These are phyloP conservation scores for Diaphora mendica DNA, from an alignment of 2,888 invertebrate species.

Conservation along the genomic window DNA sequence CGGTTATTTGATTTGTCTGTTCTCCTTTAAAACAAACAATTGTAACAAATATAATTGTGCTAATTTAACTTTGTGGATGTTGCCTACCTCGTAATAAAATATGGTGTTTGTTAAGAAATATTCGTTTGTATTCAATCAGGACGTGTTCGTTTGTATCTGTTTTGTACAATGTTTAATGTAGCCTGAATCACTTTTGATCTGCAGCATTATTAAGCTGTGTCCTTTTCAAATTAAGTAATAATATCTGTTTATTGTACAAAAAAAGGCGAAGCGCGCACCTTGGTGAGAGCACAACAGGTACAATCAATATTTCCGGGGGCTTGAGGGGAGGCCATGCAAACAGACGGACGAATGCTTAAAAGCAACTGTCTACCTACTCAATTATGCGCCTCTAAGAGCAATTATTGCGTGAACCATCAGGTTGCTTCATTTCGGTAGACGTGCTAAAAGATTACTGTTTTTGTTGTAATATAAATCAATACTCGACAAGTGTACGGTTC, in stretches of 20 bases:
- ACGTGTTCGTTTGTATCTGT: neutral
- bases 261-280: conserved; percentile 43
- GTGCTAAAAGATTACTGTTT: neutral
- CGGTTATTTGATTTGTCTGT: neutral
- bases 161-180: conserved; percentile 13
- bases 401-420: conserved; percentile 13
- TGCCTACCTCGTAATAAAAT: conserved; percentile 8
- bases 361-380: conserved; percentile 57
- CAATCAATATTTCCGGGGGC: conserved; percentile 73
- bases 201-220: conserved; percentile 21
- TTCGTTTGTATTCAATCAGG: conserved; percentile 10
- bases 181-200: no score
- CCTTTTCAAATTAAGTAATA: conserved; percentile 55
- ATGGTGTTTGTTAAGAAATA: conserved; percentile 13
- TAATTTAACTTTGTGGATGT: conserved; percentile 11
- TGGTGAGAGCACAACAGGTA: conserved; percentile 65
- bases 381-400: conserved; percentile 30
- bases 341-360: conserved; percentile 66
- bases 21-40: conserved; percentile 1
- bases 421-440: neutral
- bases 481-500: conserved; percentile 5
- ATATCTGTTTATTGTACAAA: conserved; percentile 51
- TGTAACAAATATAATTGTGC: conserved; percentile 9
- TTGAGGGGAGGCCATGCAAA: conserved; percentile 56
- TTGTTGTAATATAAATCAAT: conserved; percentile 2